phyloP scores from a whole-genome alignment of 2,113 vertebrate genomes.

The Ptilorrhoa leucosticta region DNA sequence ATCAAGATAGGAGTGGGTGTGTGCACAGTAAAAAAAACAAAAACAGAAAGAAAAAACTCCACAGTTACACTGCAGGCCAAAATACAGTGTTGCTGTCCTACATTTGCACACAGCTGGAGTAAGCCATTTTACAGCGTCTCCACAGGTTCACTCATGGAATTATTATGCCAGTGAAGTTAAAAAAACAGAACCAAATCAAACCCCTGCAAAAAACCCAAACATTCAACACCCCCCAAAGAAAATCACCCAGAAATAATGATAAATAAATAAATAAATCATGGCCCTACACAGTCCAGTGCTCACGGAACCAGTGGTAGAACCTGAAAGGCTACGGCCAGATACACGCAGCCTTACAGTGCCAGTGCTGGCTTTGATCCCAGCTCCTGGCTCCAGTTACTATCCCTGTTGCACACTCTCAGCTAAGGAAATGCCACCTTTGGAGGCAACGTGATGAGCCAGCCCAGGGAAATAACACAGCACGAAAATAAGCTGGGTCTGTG shows the following conservation, averaged over 20 bases:
- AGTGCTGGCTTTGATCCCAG: accelerated
- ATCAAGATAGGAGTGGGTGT: too few species aligned
- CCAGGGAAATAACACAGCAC: accelerated
- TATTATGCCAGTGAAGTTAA: background rate
- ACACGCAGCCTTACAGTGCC: accelerated
- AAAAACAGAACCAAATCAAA: background rate
- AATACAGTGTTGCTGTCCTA: background rate
- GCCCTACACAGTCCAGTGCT: accelerated
- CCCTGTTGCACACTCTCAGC: background rate
- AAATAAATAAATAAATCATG: background rate
- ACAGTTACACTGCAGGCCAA: background rate
- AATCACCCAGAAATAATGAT: background rate
- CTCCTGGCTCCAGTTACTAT: background rate
- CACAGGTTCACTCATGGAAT: background rate
- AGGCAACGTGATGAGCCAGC: background rate
- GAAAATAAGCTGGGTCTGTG: background rate
- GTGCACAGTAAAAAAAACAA: background rate
- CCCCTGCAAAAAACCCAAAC: accelerated
- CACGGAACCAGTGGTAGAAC: background rate
- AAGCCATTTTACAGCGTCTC: background rate
- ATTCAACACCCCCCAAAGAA: background rate
- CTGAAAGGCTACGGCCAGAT: background rate
- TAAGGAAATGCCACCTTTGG: background rate
- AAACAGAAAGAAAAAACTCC: background rate
- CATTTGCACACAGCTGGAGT: background rate